These are phyloP conservation scores for Corvus cornix DNA, from an alignment of 2,113 vertebrate species.

Conservation along the genomic window DNA sequence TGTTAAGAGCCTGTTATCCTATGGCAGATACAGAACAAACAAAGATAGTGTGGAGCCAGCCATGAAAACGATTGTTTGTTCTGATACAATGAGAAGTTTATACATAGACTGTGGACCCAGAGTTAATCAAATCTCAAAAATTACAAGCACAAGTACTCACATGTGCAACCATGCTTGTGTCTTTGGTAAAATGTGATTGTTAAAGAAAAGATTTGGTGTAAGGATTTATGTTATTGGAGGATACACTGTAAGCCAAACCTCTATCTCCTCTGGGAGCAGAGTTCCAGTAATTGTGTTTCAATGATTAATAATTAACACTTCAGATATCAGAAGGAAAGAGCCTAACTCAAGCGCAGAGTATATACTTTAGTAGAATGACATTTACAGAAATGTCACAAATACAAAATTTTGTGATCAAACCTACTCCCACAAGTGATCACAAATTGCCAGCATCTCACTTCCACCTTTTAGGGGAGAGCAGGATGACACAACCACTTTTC, in stretches of 20 bases:
- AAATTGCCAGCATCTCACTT: background rate
- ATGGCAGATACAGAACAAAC: background rate
- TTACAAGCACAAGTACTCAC: background rate
- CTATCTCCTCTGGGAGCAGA: background rate
- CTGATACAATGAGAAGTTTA: background rate
- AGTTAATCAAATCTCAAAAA: background rate
- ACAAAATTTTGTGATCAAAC: background rate
- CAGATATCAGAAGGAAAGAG: background rate
- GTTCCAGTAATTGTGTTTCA: background rate
- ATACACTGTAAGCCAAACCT: background rate
- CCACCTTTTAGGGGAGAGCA: background rate
- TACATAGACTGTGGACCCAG: background rate
- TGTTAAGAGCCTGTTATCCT: background rate
- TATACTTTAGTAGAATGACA: background rate
- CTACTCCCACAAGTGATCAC: background rate
- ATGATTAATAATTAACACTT: slow-evolving; percentile 25
- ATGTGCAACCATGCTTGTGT: background rate
- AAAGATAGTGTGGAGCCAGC: background rate
- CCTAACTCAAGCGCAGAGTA: background rate
- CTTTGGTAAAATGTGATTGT: background rate
- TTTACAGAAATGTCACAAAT: background rate
- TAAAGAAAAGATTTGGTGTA: background rate
- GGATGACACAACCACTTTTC: background rate
- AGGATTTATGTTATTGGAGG: background rate
- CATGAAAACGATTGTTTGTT: background rate